Evolutionary conservation across 64 coral and sea anemone genomes (phyloP), one percentile per base, ranked within the genome.

Genomic region (Actinia equina): DNA sequence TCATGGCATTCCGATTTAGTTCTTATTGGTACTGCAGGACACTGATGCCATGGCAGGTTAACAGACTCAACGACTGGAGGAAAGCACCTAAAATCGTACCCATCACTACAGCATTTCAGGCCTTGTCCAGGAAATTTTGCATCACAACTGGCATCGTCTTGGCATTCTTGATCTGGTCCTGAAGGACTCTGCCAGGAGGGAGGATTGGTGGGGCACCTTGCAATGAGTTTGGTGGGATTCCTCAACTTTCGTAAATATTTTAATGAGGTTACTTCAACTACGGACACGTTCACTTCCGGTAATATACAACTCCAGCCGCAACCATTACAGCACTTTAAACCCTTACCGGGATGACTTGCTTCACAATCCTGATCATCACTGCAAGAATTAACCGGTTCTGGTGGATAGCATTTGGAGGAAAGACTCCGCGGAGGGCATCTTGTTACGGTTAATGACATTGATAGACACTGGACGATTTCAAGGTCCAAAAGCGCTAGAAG

Each of bases 111-210:
- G 43, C 80, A 82, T 82, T 82, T 82, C 80, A 82, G 43, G 22
- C 44, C 80, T 42, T 82, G 80, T 11, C 80, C 80, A 10, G 80
- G 80, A 16, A 10, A 82, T 82, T 52, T 51, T 23, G 43, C 44
- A 30, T n/a, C 53, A 82, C 80, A 82, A 9, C 0, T 51, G 19
- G 22, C 43, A 57, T 82, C 79, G 44, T 49, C 52, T 56, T 82
- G 44, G 79, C 79, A 82, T 82, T 82, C 79, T 7, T 82, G 18
- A 44, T 82, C 79, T 49, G 80, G 80, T 82, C 53, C 80, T 14
- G 80, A 15, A 23, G 80, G 44, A 82, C 6, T 52, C 3, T 52
- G 8, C 2, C 42, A n/a, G 4, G 78, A 57, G 4, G 80, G 80
- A 82, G 41, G 80, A 2, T 11, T 22, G 19, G 37, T 82, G 18